Percentiles rank a stretch among this genome's conserved stretches.
These are phyloP conservation scores for Oxygymnocypris stewartii DNA, from an alignment of 2,113 vertebrate genomes.

Conservation along the genomic window DNA sequence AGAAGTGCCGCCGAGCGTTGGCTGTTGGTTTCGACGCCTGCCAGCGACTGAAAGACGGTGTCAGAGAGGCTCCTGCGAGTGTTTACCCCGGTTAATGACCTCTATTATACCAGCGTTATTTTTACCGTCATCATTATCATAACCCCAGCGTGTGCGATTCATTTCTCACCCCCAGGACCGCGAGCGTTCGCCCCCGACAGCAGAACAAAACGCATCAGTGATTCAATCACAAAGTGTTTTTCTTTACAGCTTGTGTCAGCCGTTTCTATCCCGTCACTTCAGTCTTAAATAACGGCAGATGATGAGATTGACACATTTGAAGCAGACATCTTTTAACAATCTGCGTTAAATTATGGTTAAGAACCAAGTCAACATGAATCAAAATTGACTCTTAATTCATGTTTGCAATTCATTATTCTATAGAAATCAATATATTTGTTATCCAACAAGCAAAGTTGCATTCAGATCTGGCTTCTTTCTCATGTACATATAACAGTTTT, in stretches of 20 bases:
- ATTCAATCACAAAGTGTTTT: conserved; percentile 5
- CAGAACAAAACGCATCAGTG: neutral
- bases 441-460: neutral
- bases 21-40: neutral
- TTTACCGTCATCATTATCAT: conserved; percentile 24
- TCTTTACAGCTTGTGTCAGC: neutral
- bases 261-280: too few relatives aligned
- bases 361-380: neutral
- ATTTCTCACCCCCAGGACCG: neutral
- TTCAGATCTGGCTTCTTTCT: neutral
- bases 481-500: neutral
- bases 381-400: neutral
- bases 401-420: neutral
- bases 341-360: neutral
- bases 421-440: neutral
- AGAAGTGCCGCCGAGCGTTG: neutral
- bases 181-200: neutral
- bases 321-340: neutral
- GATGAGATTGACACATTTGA: neutral
- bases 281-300: neutral
- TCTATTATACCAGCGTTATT: conserved; percentile 26
- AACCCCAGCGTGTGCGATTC: neutral
- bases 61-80: neutral
- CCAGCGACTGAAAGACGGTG: neutral
- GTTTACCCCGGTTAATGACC: conserved; percentile 33